phyloP scores from a whole-genome alignment of 1,140 invertebrate species.

The Capitella teleta region DNA sequence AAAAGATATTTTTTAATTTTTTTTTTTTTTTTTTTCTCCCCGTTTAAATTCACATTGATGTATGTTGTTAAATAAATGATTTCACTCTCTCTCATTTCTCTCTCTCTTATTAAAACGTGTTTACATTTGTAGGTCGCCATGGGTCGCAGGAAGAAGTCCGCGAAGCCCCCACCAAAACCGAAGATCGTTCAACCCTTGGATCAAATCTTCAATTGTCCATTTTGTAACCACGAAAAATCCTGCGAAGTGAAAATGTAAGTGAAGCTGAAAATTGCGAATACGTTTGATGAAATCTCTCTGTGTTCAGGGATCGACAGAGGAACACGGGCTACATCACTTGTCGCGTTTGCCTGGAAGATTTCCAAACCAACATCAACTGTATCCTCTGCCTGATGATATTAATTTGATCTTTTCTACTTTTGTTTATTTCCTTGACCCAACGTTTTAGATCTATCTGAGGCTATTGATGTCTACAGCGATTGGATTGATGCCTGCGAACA shows the following conservation, averaged over 20 bases:
- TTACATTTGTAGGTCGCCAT: no score
- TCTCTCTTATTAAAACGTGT: no score
- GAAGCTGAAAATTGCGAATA: not conserved
- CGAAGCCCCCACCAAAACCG: conserved; percentile 87
- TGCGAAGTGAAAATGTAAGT: conserved; percentile 99
- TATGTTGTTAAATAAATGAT: no score
- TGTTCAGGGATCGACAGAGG: conserved; percentile 71
- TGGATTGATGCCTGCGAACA: conserved; percentile 98
- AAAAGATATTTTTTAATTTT: no score
- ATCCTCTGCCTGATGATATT: conserved; percentile 27
- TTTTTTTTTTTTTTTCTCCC: no score
- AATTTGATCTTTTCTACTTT: not conserved
- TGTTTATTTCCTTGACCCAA: not conserved
- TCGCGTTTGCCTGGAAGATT: conserved; percentile 89
- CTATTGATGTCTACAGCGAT: conserved; percentile 97
- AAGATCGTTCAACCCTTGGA: conserved; percentile 90
- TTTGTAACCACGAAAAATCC: conserved; percentile 98
- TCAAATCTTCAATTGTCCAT: conserved; percentile 95
- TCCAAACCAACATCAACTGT: conserved; percentile 91
- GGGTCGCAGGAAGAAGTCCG: conserved; percentile 93
- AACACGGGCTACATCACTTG: conserved; percentile 88
- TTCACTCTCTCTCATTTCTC: no score
- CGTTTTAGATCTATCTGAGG: conserved; percentile 65
- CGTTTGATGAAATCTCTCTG: not conserved
- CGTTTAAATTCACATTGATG: no score